A percentile compares a stretch with the other conserved stretches of the same genome.
Evolutionary conservation across 1,140 invertebrate genomes (phyloP).

Genomic region (Dinoponera quadriceps): DNA sequence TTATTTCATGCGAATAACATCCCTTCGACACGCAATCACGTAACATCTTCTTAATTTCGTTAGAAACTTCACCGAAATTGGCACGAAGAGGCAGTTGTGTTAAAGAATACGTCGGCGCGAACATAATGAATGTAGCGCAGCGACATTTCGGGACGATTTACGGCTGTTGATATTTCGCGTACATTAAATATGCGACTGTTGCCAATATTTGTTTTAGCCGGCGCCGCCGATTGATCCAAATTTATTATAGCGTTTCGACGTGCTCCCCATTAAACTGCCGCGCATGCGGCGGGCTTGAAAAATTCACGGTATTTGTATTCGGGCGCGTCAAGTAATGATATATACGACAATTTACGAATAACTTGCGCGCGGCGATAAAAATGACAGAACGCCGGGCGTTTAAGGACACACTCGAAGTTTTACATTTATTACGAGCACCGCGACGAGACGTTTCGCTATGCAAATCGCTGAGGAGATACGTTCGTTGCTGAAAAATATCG

Average conservation of each 20-base stretch:
- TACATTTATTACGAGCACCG: constrained; percentile 39
- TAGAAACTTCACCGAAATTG: background rate
- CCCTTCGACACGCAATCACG: no score
- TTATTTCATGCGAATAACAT: no score
- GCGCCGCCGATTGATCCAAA: constrained; percentile 43
- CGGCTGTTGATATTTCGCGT: constrained; percentile 21
- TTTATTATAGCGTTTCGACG: constrained; percentile 41
- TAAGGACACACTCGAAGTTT: constrained; percentile 26
- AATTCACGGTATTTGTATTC: constrained; percentile 40
- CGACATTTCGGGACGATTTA: constrained; percentile 33
- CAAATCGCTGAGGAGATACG: constrained; percentile 14
- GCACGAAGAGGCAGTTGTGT: background rate
- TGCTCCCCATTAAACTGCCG: background rate
- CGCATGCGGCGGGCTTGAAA: constrained; percentile 14
- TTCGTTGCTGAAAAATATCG: constrained; percentile 31
- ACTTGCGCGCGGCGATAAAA: constrained; percentile 41
- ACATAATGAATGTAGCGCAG: constrained; percentile 20
- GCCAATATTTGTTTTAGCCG: constrained; percentile 28
- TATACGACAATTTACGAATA: constrained; percentile 51
- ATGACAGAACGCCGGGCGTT: constrained; percentile 38
- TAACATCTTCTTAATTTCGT: no score
- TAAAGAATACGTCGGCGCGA: background rate
- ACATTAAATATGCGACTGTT: constrained; percentile 46
- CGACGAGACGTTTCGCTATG: background rate
- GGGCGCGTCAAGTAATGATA: constrained; percentile 49